Conservation (phyloP, 2,888 invertebrate species). For the Dichetophora obliterata region DNA sequence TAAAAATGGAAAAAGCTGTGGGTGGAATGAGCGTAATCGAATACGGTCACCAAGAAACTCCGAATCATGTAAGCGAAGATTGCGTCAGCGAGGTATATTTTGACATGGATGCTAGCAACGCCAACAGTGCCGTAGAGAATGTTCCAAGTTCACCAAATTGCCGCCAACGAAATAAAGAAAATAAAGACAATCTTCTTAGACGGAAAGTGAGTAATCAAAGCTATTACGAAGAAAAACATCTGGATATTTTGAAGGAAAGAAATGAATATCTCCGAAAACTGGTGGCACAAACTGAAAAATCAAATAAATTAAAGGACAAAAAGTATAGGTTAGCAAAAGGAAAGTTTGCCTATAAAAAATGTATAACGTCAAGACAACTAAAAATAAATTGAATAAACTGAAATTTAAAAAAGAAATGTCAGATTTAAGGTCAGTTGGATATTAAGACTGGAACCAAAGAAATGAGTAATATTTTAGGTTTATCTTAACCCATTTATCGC, state of each 20-base stretch:
- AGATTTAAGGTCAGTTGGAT: background rate
- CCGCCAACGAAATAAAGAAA: background rate
- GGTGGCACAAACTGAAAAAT: background rate
- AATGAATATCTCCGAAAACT: conserved; percentile 7
- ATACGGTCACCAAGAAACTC: background rate
- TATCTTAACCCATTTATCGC: too few species aligned
- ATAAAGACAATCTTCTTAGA: background rate
- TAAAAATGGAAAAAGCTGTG: conserved; percentile 19
- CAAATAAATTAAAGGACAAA: background rate
- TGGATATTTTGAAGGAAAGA: background rate
- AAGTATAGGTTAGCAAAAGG: background rate
- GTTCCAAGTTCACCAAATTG: background rate
- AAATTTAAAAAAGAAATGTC: background rate
- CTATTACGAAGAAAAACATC: background rate
- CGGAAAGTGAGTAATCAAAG: conserved; percentile 28
- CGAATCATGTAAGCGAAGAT: background rate
- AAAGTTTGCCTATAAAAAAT: background rate
- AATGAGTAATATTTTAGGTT: too few species aligned
- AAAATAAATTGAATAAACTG: background rate
- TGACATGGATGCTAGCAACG: background rate
- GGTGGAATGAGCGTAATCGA: conserved; percentile 8
- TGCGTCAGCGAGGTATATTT: background rate
- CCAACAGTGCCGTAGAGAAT: background rate
- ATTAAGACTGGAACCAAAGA: too few species aligned
- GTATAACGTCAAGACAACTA: conserved; percentile 1